Evolutionary conservation across 2,888 invertebrate species (phyloP).

Genomic region (Trissoscelio sp.): DNA sequence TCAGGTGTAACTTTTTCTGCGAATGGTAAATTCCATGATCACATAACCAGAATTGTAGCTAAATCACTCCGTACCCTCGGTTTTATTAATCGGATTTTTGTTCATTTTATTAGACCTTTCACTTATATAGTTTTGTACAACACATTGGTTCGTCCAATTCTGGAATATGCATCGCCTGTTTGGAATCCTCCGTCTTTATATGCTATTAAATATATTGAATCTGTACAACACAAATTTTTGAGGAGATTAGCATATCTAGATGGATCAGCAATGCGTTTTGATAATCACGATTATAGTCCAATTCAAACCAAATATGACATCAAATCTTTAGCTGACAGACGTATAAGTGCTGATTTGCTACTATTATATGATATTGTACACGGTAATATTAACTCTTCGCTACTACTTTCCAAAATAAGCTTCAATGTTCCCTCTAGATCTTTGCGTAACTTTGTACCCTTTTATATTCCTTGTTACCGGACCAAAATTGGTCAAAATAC

Average conservation of each 20-base stretch:
- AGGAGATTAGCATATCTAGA: conserved; percentile 20
- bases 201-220: neutral
- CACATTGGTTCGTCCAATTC: conserved; percentile 1
- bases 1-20: neutral
- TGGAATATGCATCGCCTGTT: neutral
- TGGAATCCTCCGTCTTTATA: neutral
- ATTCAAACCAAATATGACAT: neutral
- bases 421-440: neutral
- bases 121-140: neutral
- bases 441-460: neutral
- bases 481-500: conserved; percentile 6
- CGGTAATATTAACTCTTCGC: neutral
- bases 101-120: neutral
- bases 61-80: neutral
- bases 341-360: neutral
- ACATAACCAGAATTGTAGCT: neutral
- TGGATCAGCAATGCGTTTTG: conserved; percentile 13
- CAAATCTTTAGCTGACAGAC: neutral
- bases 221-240: conserved; percentile 26
- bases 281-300: conserved; percentile 1
- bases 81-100: neutral
- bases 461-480: neutral
- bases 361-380: neutral
- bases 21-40: neutral
- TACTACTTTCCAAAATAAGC: neutral